Evolutionary conservation across 1,140 invertebrate species (phyloP), one percentile per base, ranked within the genome.

Genomic region (Magallana angulata): DNA sequence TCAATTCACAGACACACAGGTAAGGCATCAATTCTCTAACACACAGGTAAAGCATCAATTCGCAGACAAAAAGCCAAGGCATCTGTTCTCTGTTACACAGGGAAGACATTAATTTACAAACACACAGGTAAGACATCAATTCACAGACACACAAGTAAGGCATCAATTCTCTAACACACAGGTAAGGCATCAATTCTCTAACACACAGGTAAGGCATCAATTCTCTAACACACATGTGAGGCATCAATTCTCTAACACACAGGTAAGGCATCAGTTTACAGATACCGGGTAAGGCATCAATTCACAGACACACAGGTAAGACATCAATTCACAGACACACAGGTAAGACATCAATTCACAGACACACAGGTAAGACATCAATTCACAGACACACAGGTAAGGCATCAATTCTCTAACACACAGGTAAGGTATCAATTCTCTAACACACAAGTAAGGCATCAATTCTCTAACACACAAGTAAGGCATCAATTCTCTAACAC

Each of bases 21-120:
- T 98, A 95, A 96, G 96, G 18, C 18, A 84, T 11, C 18, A 24
- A 24, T 24, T 24, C 18, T 24, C 18, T 24, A 24, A 24, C 18
- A 58, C 82, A 84, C 9, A 59, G 16, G 18, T 24, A 24, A 24
- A 0, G 18, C 59, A 84, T 62, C 6, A 30, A 62, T 84, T 64
- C 83, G 1, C 14, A 7, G 58, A 60, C 83, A 68, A 24, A 24
- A 24, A 24, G 18, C 18, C 18, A 24, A 24, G 18, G 18, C 18
- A 24, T 24, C 18, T 24, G 18, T 24, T 9, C 11, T 5, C 18
- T 24, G 18, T 24, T 24, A 24, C n/a, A 71, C 68, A 71, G 68
- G 24, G 8, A 71, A 36, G 82, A 56, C 9, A 83, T 18, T 7
- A 5, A 58, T 83, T 56, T 58, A 7, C 12, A 62, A 0, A 58